Evolutionary conservation across 2,113 vertebrate species (phyloP).

Genomic region (Typhlomys cinereus): DNA sequence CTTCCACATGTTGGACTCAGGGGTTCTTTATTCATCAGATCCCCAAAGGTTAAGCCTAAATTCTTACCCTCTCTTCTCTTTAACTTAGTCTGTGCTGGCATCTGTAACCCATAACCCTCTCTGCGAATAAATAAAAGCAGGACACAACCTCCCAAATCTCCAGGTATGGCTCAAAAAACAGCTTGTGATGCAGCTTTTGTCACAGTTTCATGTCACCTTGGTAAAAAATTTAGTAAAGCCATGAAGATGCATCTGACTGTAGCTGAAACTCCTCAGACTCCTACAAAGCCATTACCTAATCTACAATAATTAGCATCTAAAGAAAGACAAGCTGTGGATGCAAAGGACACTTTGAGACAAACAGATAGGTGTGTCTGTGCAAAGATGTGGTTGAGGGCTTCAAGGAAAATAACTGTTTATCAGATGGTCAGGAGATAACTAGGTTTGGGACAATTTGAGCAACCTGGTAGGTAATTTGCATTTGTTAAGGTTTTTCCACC

Average conservation of each 20-base stretch:
- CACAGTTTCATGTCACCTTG: slow-evolving; percentile 70
- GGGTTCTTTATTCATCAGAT: slow-evolving; percentile 82
- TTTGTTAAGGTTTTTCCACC: background rate
- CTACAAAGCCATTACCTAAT: background rate
- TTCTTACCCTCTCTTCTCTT: slow-evolving; percentile 81
- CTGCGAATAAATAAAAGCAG: slow-evolving; percentile 78
- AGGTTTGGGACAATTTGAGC: background rate
- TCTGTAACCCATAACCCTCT: slow-evolving; percentile 80
- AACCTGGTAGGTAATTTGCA: background rate
- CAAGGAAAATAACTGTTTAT: background rate
- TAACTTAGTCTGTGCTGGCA: slow-evolving; percentile 80
- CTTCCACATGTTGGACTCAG: slow-evolving; percentile 73
- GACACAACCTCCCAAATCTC: slow-evolving; percentile 69
- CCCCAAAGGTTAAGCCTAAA: slow-evolving; percentile 84
- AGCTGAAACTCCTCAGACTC: slow-evolving; percentile 53
- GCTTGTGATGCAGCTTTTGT: slow-evolving; percentile 67
- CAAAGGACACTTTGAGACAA: slow-evolving; percentile 63
- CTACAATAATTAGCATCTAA: slow-evolving; percentile 74
- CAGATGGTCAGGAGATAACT: background rate
- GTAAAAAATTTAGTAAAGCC: slow-evolving; percentile 51
- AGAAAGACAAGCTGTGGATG: slow-evolving; percentile 73
- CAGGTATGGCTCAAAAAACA: slow-evolving; percentile 64
- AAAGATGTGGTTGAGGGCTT: background rate
- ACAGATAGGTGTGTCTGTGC: background rate
- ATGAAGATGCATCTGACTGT: slow-evolving; percentile 58